Evolutionary conservation across 2,113 vertebrate genomes (phyloP).

Genomic region (Marcusenius ussheri): DNA sequence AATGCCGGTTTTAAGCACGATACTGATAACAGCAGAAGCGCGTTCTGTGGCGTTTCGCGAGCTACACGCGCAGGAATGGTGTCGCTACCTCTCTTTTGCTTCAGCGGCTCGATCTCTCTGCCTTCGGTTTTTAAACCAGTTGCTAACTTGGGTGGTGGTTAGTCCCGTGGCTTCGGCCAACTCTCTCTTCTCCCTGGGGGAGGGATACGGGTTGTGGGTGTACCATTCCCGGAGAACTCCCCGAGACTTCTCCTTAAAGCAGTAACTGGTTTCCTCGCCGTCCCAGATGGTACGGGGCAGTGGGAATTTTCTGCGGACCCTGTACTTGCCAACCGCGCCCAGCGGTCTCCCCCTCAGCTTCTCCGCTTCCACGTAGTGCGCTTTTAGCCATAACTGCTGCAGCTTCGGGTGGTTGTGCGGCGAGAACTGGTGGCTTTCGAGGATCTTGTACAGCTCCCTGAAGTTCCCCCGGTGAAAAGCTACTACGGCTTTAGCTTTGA

Average conservation of each 20-base stretch:
- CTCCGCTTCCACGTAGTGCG: slow-evolving; percentile 96
- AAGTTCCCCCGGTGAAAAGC: slow-evolving; percentile 97
- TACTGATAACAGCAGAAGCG: background rate
- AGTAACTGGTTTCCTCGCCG: slow-evolving; percentile 98
- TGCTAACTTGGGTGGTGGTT: slow-evolving; percentile 99
- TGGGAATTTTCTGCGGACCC: slow-evolving; percentile 95
- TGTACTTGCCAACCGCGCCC: slow-evolving; percentile 93
- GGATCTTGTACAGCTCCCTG: slow-evolving; percentile 94
- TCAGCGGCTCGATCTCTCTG: slow-evolving; percentile 94
- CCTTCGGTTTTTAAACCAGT: slow-evolving; percentile 98
- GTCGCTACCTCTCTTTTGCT: slow-evolving; percentile 85
- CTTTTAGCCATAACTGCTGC: slow-evolving; percentile 97
- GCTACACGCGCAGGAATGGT: background rate
- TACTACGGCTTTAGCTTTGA: slow-evolving; percentile 95
- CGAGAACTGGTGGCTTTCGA: slow-evolving; percentile 97
- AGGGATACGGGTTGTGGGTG: slow-evolving; percentile 96
- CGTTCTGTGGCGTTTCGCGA: background rate
- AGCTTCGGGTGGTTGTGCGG: slow-evolving; percentile 96
- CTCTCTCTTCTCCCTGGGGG: slow-evolving; percentile 93
- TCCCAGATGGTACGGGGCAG: slow-evolving; percentile 97
- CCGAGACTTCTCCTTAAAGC: slow-evolving; percentile 97
- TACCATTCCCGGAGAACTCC: slow-evolving; percentile 97
- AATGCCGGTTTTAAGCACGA: background rate
- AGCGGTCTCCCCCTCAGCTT: slow-evolving; percentile 91
- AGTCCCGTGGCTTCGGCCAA: slow-evolving; percentile 95